Evolutionary conservation across 1,140 invertebrate species (phyloP).

Genomic region (Diorhabda elongata): DNA sequence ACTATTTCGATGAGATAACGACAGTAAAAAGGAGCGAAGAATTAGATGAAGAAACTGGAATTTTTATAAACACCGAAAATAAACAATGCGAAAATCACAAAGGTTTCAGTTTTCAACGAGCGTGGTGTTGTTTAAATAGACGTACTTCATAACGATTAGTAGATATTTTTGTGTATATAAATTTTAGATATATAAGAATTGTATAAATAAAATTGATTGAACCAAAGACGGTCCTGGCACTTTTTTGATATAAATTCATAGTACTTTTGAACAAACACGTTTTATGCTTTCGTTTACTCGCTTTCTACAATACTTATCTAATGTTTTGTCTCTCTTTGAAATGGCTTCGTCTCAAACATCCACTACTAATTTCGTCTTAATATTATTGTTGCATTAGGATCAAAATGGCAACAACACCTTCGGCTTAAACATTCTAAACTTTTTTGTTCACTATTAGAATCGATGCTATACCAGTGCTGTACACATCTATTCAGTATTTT

Average conservation of each 20-base stretch:
- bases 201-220: not conserved
- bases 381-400: not conserved
- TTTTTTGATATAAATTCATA: not conserved
- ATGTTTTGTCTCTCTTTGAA: not conserved
- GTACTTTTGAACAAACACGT: not conserved
- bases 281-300: not conserved
- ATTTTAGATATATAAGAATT: not conserved
- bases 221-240: not conserved
- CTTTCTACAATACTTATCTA: not conserved
- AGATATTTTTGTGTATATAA: not conserved
- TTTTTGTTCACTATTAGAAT: not conserved
- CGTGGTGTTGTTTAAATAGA: constrained; percentile 52
- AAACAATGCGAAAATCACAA: constrained; percentile 43
- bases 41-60: constrained; percentile 6
- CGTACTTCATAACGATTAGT: constrained; percentile 46
- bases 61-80: constrained; percentile 16
- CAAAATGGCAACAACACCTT: not conserved
- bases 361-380: not conserved
- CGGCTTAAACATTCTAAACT: not conserved
- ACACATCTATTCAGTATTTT: not conserved
- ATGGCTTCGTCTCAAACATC: no score
- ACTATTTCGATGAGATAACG: constrained; percentile 40
- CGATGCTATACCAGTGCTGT: not conserved
- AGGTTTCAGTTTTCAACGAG: constrained; percentile 49
- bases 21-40: constrained; percentile 31